Evolutionary conservation across 1,140 invertebrate genomes (phyloP), one percentile per base, ranked within the genome.

Genomic region (Drosophila arawakana): DNA sequence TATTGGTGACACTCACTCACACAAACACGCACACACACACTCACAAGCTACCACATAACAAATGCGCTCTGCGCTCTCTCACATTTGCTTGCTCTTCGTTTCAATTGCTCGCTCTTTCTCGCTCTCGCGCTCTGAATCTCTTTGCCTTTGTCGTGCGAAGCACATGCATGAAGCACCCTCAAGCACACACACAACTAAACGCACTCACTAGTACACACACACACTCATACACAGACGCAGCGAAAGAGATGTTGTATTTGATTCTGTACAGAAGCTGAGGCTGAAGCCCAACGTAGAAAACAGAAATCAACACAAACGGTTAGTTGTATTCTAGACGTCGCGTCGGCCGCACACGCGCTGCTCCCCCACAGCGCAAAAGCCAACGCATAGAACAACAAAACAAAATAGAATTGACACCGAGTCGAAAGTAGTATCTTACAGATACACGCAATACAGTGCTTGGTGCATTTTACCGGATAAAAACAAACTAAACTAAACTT

Each of bases 281-380:
- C 66, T 69, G 70, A 35, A 60, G 49, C 72, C 78, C 71, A 55
- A 43, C 21, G 66, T 62, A 62, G 58, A 34, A 69, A 69, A 78
- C 76, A 78, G 73, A 77, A 76, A 79, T 65, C 46, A 79, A 76
- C 71, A 74, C 39, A 70, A 71, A 62, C 52, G 50, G 63, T 88
- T 81, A 88, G 84, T 88, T 81, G 75, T 69, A 90, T 80, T 82
- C 76, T 80, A 88, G 78, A 91, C 91, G 86, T 92, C 91, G 91
- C 91, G 91, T 82, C 86, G 88, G 83, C 78, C 92, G 76, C 90
- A 91, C 90, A 90, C 90, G 86, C 86, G 90, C 77, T 88, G 83
- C 83, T 84, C 71, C 75, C 74, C 77, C 81, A 78, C 72, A 83
- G 78, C 83, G 77, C 72, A 61, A 50, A 30, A 79, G 73, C 73